Base-by-base conservation (phyloP, 23 tunicate genomes). In the Aplidium turbinatum region DNA sequence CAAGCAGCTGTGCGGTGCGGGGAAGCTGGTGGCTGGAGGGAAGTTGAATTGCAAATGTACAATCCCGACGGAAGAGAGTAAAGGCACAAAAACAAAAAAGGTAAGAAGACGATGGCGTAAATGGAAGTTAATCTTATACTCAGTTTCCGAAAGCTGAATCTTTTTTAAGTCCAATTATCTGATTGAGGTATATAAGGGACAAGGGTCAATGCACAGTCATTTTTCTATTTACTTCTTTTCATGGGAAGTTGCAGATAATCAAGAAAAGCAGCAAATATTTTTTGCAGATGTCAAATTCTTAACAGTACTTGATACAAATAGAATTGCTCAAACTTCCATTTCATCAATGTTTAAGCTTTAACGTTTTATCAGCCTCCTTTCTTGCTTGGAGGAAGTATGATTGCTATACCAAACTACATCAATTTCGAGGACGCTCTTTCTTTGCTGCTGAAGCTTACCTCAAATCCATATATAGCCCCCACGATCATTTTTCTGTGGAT, bases 301-400 rank as follows among this genome's bases (percentile, higher is more conserved):
- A n/a, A n/a, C n/a, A n/a, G n/a, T n/a, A n/a, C n/a, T n/a, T n/a
- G n/a, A n/a, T n/a, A n/a, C n/a, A n/a, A n/a, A n/a, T n/a, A n/a
- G n/a, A n/a, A n/a, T n/a, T n/a, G n/a, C n/a, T n/a, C n/a, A n/a
- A n/a, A n/a, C n/a, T n/a, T n/a, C n/a, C n/a, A n/a, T n/a, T n/a
- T n/a, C n/a, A n/a, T n/a, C n/a, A n/a, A n/a, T n/a, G n/a, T n/a
- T n/a, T n/a, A n/a, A n/a, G n/a, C n/a, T n/a, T n/a, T n/a, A n/a
- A n/a, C n/a, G n/a, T n/a, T n/a, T n/a, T n/a, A n/a, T 39, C 64
- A 88, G 96, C 28, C 74, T 34, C 86, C 87, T 1, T 11, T 84
- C 19, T 48, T 88, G 11, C 61, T 88, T 68, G 72, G 87, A 19
- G 87, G 83, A 0, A 61, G 68, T 35, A 52, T 88, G 61, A 58